Evolutionary conservation across 92 coral and sea anemone genomes (phyloP).

Genomic region (Epizoanthus stellaris): DNA sequence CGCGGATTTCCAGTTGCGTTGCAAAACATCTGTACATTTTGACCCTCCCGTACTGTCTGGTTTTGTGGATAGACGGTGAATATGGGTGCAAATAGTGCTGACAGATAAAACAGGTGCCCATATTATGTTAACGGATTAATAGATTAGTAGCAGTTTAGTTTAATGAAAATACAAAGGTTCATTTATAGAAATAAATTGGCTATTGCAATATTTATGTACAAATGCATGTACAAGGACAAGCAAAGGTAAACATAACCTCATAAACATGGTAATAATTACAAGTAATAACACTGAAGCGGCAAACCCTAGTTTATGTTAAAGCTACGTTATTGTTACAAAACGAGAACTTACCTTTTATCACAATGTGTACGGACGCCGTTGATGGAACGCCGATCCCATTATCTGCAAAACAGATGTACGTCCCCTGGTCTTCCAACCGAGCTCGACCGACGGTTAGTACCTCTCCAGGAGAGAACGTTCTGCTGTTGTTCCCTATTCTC

Average conservation of each 20-base stretch:
- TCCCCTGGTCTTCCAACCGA: slow-evolving; percentile 42
- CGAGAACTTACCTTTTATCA: slow-evolving; percentile 44
- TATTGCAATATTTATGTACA: too few relatives aligned
- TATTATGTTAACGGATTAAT: too few relatives aligned
- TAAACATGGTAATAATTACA: too few relatives aligned
- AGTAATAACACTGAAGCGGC: too few relatives aligned
- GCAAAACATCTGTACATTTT: slow-evolving; percentile 9
- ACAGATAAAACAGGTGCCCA: neutral
- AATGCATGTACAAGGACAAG: too few relatives aligned
- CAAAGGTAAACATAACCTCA: too few relatives aligned
- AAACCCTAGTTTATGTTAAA: neutral
- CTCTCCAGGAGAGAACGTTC: slow-evolving; percentile 36
- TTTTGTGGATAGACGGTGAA: slow-evolving; percentile 21
- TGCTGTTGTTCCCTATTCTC: slow-evolving; percentile 10
- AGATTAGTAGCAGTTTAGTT: too few relatives aligned
- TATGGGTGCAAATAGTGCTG: slow-evolving; percentile 31
- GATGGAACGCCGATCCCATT: slow-evolving; percentile 62
- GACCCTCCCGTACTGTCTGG: slow-evolving; percentile 34
- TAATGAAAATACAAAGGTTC: neutral
- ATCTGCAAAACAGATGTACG: slow-evolving; percentile 59
- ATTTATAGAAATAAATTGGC: neutral
- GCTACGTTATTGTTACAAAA: neutral
- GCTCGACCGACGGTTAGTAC: neutral
- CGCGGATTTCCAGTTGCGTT: slow-evolving; percentile 56
- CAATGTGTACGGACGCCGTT: slow-evolving; percentile 12